Percentiles rank a stretch among this genome's conserved stretches.
Conservation (phyloP, 2,113 vertebrate species). For the Entelurus aequoreus region DNA sequence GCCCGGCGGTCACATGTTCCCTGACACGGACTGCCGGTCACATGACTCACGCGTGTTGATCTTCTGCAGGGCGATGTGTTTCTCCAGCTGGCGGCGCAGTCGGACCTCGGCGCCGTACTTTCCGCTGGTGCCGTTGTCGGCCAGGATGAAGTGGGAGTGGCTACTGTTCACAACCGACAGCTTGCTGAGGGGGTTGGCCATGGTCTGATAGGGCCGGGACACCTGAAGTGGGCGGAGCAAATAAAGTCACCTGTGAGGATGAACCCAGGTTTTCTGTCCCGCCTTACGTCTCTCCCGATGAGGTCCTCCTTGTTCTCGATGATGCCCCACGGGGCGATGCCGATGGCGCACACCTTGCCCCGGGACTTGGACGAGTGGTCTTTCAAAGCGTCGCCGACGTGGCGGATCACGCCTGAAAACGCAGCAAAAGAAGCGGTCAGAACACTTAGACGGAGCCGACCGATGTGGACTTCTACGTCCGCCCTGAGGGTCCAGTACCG, state of each 20-base stretch:
- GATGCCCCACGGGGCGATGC: conserved; percentile 95
- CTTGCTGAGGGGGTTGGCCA: conserved; percentile 96
- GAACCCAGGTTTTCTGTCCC: background rate
- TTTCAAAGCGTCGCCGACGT: conserved; percentile 95
- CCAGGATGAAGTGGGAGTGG: conserved; percentile 93
- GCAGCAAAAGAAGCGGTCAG: background rate
- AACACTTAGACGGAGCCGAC: background rate
- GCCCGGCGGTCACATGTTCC: conserved; percentile 73
- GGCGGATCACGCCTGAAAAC: conserved; percentile 85
- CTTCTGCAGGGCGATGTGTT: conserved; percentile 95
- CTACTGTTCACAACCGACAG: conserved; percentile 87
- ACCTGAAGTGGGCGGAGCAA: conserved; percentile 69
- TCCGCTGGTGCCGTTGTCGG: conserved; percentile 87
- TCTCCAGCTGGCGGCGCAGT: conserved; percentile 89
- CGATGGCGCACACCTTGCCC: conserved; percentile 90
- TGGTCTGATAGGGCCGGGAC: conserved; percentile 87
- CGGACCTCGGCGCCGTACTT: conserved; percentile 93
- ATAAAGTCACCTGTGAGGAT: too few relatives aligned
- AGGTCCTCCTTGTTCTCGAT: conserved; percentile 94
- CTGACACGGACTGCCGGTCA: background rate
- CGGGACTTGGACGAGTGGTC: conserved; percentile 97
- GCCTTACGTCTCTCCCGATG: conserved; percentile 88
- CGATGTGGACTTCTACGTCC: background rate
- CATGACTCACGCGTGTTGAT: conserved; percentile 91
- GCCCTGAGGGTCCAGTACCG: conserved; percentile 62